These are phyloP conservation scores for Erannis defoliaria DNA, from an alignment of 2,888 invertebrate species.

Conservation along the genomic window DNA sequence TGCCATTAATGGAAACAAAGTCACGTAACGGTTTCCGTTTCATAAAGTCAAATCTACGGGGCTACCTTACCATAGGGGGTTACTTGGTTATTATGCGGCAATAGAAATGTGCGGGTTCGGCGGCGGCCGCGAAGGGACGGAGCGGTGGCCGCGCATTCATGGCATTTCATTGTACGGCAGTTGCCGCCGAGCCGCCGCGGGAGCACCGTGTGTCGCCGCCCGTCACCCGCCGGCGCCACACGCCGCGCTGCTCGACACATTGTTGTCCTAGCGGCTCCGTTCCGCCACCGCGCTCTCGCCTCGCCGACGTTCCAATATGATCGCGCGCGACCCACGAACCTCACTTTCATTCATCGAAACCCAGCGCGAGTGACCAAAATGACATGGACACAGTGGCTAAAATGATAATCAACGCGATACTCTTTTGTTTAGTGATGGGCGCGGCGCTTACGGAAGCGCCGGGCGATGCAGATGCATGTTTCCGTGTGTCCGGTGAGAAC, in stretches of 20 bases:
- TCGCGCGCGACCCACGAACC: slow-evolving; percentile 63
- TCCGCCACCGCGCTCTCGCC: slow-evolving; percentile 63
- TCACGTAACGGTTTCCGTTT: slow-evolving; percentile 82
- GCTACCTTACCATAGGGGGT: slow-evolving; percentile 56
- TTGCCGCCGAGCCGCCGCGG: slow-evolving; percentile 79
- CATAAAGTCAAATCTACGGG: slow-evolving; percentile 72
- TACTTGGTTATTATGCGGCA: slow-evolving; percentile 76
- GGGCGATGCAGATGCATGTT: slow-evolving; percentile 77
- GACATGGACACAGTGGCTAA: slow-evolving; percentile 84
- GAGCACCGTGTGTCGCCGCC: slow-evolving; percentile 71
- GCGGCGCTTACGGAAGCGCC: slow-evolving; percentile 84
- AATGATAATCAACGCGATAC: slow-evolving; percentile 84
- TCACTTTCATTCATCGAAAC: slow-evolving; percentile 70
- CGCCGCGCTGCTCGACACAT: slow-evolving; percentile 64
- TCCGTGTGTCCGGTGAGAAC: slow-evolving; percentile 75
- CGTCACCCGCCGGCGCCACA: slow-evolving; percentile 60
- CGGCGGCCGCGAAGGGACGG: slow-evolving; percentile 54
- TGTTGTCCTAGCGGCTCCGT: slow-evolving; percentile 69
- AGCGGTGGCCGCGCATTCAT: slow-evolving; percentile 72
- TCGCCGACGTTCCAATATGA: slow-evolving; percentile 72
- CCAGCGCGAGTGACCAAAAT: slow-evolving; percentile 77
- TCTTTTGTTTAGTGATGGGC: slow-evolving; percentile 85
- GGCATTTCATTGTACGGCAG: slow-evolving; percentile 81
- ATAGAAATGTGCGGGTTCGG: slow-evolving; percentile 61
- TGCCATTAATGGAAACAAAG: slow-evolving; percentile 70